phyloP scores from a whole-genome alignment of 92 coral and sea anemone species.

The Siderastrea siderea region DNA sequence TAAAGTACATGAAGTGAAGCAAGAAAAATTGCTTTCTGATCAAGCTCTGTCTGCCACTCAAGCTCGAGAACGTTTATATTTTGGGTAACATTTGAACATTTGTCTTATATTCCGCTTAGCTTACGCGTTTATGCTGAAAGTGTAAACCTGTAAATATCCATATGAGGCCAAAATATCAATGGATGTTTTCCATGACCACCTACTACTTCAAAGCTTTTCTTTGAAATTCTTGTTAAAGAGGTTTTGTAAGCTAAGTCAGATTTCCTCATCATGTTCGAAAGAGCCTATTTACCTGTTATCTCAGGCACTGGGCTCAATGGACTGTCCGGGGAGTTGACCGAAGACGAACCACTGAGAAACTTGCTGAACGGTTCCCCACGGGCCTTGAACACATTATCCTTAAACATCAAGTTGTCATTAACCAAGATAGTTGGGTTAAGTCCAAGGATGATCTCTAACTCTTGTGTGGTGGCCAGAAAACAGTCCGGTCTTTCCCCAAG shows the following conservation, averaged over 20 bases:
- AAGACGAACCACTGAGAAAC: slow-evolving; percentile 16
- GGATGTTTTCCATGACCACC: too few species aligned
- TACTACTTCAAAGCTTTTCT: background rate
- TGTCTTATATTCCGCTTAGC: too few species aligned
- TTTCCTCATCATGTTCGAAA: background rate
- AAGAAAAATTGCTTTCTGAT: too few species aligned
- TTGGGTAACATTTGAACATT: too few species aligned
- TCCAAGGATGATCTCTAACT: slow-evolving; percentile 42
- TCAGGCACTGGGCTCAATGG: slow-evolving; percentile 34
- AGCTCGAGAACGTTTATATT: too few species aligned
- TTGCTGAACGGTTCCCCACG: slow-evolving; percentile 31
- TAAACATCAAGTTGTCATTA: slow-evolving; percentile 18
- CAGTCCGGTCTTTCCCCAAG: slow-evolving; percentile 45
- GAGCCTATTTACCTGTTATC: slow-evolving; percentile 36
- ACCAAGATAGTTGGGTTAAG: background rate
- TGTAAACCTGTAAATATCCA: too few species aligned
- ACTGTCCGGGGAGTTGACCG: slow-evolving; percentile 15
- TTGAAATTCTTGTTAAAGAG: background rate
- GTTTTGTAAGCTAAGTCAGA: background rate
- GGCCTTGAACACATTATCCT: slow-evolving; percentile 39
- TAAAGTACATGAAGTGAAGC: too few species aligned
- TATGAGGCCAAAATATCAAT: too few species aligned
- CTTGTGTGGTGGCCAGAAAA: background rate
- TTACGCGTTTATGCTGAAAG: too few species aligned
- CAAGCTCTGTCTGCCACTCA: too few species aligned